These are phyloP conservation scores for Camptogramma bilineatum DNA, from an alignment of 2,888 invertebrate species.

Conservation along the genomic window DNA sequence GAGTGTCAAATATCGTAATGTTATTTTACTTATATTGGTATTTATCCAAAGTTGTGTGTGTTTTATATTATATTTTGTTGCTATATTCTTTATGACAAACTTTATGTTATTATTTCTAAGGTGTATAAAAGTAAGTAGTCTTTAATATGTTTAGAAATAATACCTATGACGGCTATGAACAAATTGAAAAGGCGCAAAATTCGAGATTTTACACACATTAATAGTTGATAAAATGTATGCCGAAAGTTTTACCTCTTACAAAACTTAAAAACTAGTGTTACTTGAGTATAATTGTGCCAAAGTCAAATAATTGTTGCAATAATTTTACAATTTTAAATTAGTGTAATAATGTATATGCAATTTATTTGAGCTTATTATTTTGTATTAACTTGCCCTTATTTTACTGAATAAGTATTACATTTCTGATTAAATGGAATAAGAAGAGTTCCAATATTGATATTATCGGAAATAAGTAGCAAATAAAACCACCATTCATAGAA, in stretches of 20 bases:
- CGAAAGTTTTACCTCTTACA: slow-evolving; percentile 24
- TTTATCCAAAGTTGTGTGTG: slow-evolving; percentile 84
- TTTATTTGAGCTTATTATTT: slow-evolving; percentile 45
- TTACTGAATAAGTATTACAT: slow-evolving; percentile 17
- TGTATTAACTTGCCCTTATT: slow-evolving; percentile 45
- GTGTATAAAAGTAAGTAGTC: slow-evolving; percentile 46
- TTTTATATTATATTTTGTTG: slow-evolving; percentile 79
- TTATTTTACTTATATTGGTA: slow-evolving; percentile 74
- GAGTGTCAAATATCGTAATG: slow-evolving; percentile 76
- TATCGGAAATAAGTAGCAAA: neutral
- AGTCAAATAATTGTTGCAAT: slow-evolving; percentile 72
- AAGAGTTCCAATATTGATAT: neutral
- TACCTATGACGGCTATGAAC: slow-evolving; percentile 60
- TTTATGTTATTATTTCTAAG: slow-evolving; percentile 67
- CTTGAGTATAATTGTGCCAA: slow-evolving; percentile 70
- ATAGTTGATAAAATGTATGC: slow-evolving; percentile 22
- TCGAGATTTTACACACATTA: slow-evolving; percentile 23
- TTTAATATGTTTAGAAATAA: slow-evolving; percentile 59
- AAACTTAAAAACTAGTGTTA: slow-evolving; percentile 38
- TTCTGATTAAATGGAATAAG: neutral
- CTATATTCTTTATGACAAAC: slow-evolving; percentile 77
- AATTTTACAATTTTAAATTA: slow-evolving; percentile 52
- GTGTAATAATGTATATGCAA: slow-evolving; percentile 41
- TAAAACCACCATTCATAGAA: neutral
- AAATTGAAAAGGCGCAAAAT: slow-evolving; percentile 46